A percentile compares a stretch with the other conserved stretches of the same genome.
These are phyloP conservation scores for Zaprionus vittiger DNA, from an alignment of 1,140 invertebrate species.

Conservation along the genomic window DNA sequence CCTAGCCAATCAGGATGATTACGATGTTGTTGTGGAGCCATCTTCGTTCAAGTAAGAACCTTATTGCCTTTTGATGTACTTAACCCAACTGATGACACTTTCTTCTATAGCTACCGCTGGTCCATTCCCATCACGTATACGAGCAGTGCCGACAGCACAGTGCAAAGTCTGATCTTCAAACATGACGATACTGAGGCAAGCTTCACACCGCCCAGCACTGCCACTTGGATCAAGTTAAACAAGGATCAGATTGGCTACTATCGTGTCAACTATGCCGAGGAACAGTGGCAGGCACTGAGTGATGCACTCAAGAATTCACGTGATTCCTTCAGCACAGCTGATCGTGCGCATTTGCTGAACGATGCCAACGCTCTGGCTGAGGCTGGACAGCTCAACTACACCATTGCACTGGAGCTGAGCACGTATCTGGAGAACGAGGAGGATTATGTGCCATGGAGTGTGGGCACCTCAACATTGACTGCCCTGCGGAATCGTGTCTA, in stretches of 20 bases:
- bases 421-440: constrained; percentile 88
- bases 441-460: constrained; percentile 90
- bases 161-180: constrained; percentile 79
- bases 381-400: constrained; percentile 88
- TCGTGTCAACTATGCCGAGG: constrained; percentile 91
- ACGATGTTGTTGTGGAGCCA: constrained; percentile 84
- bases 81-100: neutral
- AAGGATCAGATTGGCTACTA: constrained; percentile 94
- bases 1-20: constrained; percentile 87
- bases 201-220: constrained; percentile 56
- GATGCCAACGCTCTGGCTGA: constrained; percentile 93
- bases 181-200: constrained; percentile 70
- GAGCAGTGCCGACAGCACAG: constrained; percentile 85
- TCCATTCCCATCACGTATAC: constrained; percentile 92
- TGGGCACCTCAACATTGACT: constrained; percentile 86
- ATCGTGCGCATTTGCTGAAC: constrained; percentile 93
- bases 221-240: constrained; percentile 94
- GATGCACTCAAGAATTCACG: constrained; percentile 84
- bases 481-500: constrained; percentile 87
- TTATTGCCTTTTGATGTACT: fast-evolving
- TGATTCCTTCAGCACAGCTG: constrained; percentile 87
- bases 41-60: constrained; percentile 86
- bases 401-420: constrained; percentile 88
- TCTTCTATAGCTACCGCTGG: constrained; percentile 89
- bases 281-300: constrained; percentile 88